These are phyloP conservation scores for Athetis lepigone DNA, from an alignment of 2,888 invertebrate species.

Conservation along the genomic window DNA sequence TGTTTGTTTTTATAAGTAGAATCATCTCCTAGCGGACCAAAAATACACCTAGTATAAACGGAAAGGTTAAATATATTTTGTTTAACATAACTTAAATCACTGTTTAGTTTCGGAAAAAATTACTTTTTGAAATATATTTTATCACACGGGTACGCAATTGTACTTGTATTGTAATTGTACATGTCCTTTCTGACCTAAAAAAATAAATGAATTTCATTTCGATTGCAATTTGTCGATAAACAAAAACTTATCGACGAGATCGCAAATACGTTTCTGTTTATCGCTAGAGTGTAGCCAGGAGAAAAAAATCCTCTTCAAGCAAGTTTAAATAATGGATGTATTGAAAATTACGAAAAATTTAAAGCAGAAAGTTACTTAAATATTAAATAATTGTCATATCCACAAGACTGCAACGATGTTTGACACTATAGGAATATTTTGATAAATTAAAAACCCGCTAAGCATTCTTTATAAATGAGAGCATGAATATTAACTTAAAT, in stretches of 20 bases:
- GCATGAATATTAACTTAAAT: constrained; percentile 28
- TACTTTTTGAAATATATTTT: not conserved
- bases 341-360: not conserved
- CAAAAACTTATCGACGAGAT: not conserved
- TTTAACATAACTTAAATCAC: no score
- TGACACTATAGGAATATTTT: constrained; percentile 30
- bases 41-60: no score
- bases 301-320: not conserved
- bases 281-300: not conserved
- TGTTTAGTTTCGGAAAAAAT: not conserved
- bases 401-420: constrained; percentile 12
- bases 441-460: constrained; percentile 31
- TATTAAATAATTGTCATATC: constrained; percentile 5
- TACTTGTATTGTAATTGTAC: constrained; percentile 9
- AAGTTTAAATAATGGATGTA: not conserved
- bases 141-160: not conserved
- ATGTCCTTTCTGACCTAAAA: not conserved
- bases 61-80: no score
- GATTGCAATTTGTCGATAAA: not conserved
- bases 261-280: not conserved
- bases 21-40: no score
- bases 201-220: not conserved
- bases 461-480: constrained; percentile 23
- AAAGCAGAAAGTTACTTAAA: not conserved
- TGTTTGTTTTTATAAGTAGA: no score